Percentiles rank a stretch among this genome's conserved stretches.
These are phyloP conservation scores for Carassius gibelio DNA, from an alignment of 2,113 vertebrate genomes.

Conservation along the genomic window DNA sequence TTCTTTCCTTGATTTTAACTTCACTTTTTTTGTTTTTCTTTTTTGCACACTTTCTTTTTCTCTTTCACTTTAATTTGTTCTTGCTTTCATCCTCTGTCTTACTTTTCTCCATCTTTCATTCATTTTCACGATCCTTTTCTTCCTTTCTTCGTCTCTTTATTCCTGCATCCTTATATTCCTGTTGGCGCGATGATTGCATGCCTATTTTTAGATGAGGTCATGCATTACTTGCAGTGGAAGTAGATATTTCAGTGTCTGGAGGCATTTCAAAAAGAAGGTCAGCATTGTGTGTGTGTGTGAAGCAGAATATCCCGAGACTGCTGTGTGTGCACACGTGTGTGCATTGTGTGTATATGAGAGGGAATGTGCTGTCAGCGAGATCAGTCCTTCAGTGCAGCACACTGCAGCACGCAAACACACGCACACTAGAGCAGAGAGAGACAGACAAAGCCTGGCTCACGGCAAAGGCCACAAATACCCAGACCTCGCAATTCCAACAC, in stretches of 20 bases:
- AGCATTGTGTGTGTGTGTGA: constrained; percentile 33
- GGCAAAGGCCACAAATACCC: constrained; percentile 24
- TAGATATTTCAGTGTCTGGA: constrained; percentile 56
- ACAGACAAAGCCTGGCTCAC: constrained; percentile 23
- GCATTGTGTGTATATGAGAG: constrained; percentile 27
- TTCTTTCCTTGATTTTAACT: not conserved
- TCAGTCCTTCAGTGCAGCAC: constrained; percentile 10
- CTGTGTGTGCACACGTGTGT: constrained; percentile 14
- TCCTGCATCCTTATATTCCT: constrained; percentile 37
- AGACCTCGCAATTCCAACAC: constrained; percentile 11
- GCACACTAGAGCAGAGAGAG: not conserved
- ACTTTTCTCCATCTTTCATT: constrained; percentile 1
- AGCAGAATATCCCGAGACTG: constrained; percentile 30
- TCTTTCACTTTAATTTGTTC: not conserved
- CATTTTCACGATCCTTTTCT: not conserved
- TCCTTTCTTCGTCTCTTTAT: not conserved
- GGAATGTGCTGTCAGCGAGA: constrained; percentile 51
- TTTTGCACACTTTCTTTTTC: not conserved
- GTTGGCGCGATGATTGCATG: constrained; percentile 26
- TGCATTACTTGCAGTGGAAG: constrained; percentile 49
- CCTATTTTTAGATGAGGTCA: constrained; percentile 63
- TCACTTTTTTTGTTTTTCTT: not conserved
- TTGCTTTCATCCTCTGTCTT: not conserved
- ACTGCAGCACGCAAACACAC: not conserved
- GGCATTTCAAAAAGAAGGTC: constrained; percentile 51